A percentile compares a stretch with the other conserved stretches of the same genome.
Evolutionary conservation across 1,140 invertebrate genomes (phyloP).

Genomic region (Drosophila parvula): DNA sequence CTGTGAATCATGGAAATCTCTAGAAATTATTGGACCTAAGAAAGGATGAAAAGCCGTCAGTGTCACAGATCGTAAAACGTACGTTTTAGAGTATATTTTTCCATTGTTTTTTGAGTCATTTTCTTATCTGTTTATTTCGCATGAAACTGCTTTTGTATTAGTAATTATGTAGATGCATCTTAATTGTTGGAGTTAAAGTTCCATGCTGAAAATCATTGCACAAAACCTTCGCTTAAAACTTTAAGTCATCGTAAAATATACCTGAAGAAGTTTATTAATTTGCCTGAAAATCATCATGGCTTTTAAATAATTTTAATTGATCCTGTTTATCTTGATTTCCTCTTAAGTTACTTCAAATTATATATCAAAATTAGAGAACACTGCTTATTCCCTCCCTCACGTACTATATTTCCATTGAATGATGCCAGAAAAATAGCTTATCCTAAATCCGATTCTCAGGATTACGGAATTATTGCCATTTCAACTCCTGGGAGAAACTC

Average conservation of each 20-base stretch:
- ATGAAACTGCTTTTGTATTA: not conserved
- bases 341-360: not conserved
- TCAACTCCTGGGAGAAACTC: not conserved
- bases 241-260: not conserved
- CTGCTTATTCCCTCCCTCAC: not conserved
- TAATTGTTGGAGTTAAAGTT: not conserved
- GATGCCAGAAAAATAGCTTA: not conserved
- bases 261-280: not conserved
- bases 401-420: not conserved
- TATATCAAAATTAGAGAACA: not conserved
- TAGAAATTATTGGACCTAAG: not conserved
- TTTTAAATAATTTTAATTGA: no score
- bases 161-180: not conserved
- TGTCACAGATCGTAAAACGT: not conserved
- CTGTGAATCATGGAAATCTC: not conserved
- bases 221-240: no score
- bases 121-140: constrained; percentile 2
- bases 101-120: not conserved
- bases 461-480: not conserved
- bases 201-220: not conserved
- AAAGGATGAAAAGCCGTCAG: not conserved
- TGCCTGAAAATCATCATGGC: not conserved
- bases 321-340: not conserved
- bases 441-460: not conserved
- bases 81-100: not conserved